Evolutionary conservation across 2,888 invertebrate genomes (phyloP), one percentile per base, ranked within the genome.

Genomic region (Melieria picta): DNA sequence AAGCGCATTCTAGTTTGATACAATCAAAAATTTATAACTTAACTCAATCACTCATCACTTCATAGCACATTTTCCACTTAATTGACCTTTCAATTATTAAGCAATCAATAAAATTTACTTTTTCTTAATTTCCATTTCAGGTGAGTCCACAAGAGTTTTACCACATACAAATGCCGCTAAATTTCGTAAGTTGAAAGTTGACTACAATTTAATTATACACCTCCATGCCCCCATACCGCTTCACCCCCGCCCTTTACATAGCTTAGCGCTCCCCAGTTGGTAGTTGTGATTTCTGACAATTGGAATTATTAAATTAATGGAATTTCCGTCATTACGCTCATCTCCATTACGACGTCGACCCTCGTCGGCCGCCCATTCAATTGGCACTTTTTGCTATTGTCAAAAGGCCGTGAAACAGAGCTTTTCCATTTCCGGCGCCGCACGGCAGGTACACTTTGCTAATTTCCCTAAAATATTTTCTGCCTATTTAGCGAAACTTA

Each of bases 121-220:
- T 60, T 69, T 56, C 60, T 63, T 64, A 75, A 16, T 13, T 80
- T 58, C 76, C 72, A 68, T 83, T 83, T 16, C 79, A 83, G 83
- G 83, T 83, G 84, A 83, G 83, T 83, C 81, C 82, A 70, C 79
- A 79, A 79, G 80, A 78, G 76, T 80, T 79, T 80, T 80, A 76
- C 78, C 80, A 78, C 79, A 75, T 76, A 72, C 72, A 73, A 77
- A 80, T 81, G 79, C 80, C 79, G 78, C 73, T 73, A 76, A 80
- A 83, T 79, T 81, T 82, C 75, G 83, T 84, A 83, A 84, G 84
- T 84, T 9, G 45, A 55, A 16, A 5, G 47, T 69, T 47, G 11
- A 45, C 48, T 30, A 47, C 62, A 69, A 69, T 63, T 62, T 69
- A 56, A 69, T 63, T 62, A 56, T 55, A 11, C 30, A 46, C 16